Percentiles rank a stretch among this genome's conserved stretches.
Conservation (phyloP, 1,140 invertebrate genomes). For the Meteorus sp. region DNA sequence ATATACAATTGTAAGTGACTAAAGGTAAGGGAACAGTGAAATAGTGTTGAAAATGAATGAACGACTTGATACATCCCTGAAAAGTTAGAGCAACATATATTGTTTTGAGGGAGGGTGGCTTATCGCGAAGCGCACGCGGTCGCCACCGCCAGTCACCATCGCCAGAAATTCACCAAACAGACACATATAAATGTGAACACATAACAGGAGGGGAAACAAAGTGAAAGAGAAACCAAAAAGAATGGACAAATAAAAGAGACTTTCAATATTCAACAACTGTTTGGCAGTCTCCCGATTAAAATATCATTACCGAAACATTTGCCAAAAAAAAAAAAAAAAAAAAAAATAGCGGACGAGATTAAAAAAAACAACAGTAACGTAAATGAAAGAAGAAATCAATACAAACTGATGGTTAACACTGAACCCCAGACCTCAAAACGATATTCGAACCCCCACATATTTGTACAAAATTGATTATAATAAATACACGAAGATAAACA, state of each 20-base stretch:
- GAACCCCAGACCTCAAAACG: too few species aligned
- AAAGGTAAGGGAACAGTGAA: background rate
- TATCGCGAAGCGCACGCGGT: constrained; percentile 54
- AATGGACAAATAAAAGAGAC: background rate
- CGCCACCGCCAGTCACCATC: constrained; percentile 48
- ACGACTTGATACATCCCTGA: constrained; percentile 23
- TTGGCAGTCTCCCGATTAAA: constrained; percentile 31
- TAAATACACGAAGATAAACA: too few species aligned
- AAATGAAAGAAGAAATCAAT: background rate
- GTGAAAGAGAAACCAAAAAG: too few species aligned
- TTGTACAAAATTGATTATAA: too few species aligned
- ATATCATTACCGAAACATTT: constrained; percentile 6
- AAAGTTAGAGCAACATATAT: constrained; percentile 11
- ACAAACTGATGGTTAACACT: background rate
- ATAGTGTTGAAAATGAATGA: constrained; percentile 14
- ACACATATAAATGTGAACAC: too few species aligned
- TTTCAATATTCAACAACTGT: constrained; percentile 21
- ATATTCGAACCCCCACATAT: too few species aligned
- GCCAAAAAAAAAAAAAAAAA: constrained; percentile 9
- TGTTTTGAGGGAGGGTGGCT: constrained; percentile 38
- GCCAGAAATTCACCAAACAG: constrained; percentile 7
- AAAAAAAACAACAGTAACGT: background rate
- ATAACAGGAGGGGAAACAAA: too few species aligned
- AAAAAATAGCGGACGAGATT: too few species aligned
- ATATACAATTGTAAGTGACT: background rate